phyloP scores from a whole-genome alignment of 2,888 invertebrate species.

The Drosophila acutilabella region DNA sequence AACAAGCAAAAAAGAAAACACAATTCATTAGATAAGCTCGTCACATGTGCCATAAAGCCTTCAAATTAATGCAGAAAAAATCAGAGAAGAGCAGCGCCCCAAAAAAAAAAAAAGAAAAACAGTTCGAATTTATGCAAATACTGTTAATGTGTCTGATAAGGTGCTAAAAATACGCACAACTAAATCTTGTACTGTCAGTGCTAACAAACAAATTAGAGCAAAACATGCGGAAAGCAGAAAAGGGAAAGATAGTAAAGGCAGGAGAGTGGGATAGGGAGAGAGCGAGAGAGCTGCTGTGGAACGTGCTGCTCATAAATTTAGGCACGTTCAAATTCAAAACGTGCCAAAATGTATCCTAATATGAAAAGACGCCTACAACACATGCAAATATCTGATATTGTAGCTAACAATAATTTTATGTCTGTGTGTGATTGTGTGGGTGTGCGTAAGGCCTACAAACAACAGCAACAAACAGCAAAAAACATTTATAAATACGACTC shows the following conservation, averaged over 20 bases:
- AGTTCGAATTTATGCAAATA: slow-evolving; percentile 56
- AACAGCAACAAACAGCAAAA: slow-evolving; percentile 44
- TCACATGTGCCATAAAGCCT: slow-evolving; percentile 42
- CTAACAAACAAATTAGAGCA: slow-evolving; percentile 43
- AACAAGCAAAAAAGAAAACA: slow-evolving; percentile 1
- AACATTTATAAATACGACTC: slow-evolving; percentile 47
- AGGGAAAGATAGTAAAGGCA: not conserved
- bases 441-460: slow-evolving; percentile 38
- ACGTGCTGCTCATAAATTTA: slow-evolving; percentile 65
- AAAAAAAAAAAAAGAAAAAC: slow-evolving; percentile 26
- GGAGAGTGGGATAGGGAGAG: no score
- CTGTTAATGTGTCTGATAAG: slow-evolving; percentile 55
- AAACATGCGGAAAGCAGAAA: not conserved
- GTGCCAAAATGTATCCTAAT: slow-evolving; percentile 52
- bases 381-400: slow-evolving; percentile 45
- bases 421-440: slow-evolving; percentile 10
- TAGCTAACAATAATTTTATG: slow-evolving; percentile 29
- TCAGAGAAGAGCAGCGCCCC: not conserved
- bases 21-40: slow-evolving; percentile 36
- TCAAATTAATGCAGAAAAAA: slow-evolving; percentile 19
- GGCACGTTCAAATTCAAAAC: slow-evolving; percentile 59
- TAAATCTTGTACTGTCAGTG: slow-evolving; percentile 16
- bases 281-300: not conserved
- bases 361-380: slow-evolving; percentile 42
- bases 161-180: slow-evolving; percentile 53